Conservation (phyloP, 1,140 invertebrate species). For the Homalodisca vitripennis region DNA sequence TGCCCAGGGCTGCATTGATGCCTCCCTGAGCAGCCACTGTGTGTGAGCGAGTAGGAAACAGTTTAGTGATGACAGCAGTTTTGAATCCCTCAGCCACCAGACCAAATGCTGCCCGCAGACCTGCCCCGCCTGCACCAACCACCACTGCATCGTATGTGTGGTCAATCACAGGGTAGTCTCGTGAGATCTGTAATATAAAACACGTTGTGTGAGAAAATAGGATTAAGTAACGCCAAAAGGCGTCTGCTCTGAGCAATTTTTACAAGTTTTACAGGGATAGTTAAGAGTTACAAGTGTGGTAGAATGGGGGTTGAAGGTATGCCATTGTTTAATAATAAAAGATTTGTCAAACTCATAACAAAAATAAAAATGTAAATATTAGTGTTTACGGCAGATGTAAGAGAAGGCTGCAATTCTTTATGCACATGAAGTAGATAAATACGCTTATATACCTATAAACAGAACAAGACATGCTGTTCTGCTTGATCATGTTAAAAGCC, state of each 20-base stretch:
- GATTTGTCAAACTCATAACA: background rate
- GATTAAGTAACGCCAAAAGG: background rate
- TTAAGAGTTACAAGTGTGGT: too few species aligned
- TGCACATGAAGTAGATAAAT: too few species aligned
- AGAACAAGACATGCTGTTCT: too few species aligned
- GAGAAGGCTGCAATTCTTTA: too few species aligned
- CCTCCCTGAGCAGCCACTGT: slow-evolving; percentile 98
- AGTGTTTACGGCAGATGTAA: too few species aligned
- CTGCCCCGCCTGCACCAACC: slow-evolving; percentile 97
- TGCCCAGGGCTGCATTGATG: slow-evolving; percentile 80
- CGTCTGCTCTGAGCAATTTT: too few species aligned
- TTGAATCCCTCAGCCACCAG: slow-evolving; percentile 94
- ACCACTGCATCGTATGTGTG: slow-evolving; percentile 97
- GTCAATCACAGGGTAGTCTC: slow-evolving; percentile 86
- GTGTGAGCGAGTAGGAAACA: slow-evolving; percentile 96
- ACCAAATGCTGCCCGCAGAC: slow-evolving; percentile 93
- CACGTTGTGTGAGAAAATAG: background rate
- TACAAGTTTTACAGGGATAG: too few species aligned
- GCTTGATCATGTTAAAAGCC: too few species aligned
- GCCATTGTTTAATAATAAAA: background rate
- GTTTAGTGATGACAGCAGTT: slow-evolving; percentile 96
- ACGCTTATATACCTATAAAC: too few species aligned
- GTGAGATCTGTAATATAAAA: slow-evolving; percentile 45
- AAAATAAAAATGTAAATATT: background rate
- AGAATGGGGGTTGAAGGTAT: too few species aligned